Evolutionary conservation across 2,888 invertebrate species (phyloP).

Genomic region (Malthinus flaveolus): DNA sequence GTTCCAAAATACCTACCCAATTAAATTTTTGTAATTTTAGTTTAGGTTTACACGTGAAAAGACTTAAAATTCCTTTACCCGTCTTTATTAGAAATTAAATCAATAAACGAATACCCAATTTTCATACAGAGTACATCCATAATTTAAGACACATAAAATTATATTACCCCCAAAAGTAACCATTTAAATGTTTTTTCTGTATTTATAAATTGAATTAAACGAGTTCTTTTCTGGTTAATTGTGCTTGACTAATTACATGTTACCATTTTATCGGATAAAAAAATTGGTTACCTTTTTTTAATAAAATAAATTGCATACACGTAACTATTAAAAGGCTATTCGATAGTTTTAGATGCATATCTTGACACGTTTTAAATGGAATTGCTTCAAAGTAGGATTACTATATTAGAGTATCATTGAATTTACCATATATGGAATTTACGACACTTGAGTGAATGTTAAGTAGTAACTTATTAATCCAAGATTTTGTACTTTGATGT

Average conservation of each 20-base stretch:
- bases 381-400: background rate
- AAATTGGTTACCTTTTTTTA: background rate
- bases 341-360: constrained; percentile 4
- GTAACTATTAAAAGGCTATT: constrained; percentile 4
- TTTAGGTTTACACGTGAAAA: too few species aligned
- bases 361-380: constrained; percentile 5
- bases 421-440: constrained; percentile 5
- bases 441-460: background rate
- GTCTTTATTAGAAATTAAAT: too few species aligned
- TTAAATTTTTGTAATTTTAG: too few species aligned
- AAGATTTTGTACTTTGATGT: constrained; percentile 5
- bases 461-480: constrained; percentile 3
- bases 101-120: too few species aligned
- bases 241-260: constrained; percentile 2
- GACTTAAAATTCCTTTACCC: too few species aligned
- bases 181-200: too few species aligned
- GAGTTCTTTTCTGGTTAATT: background rate
- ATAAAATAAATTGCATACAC: background rate
- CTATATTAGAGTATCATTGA: constrained; percentile 3
- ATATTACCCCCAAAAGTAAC: too few species aligned
- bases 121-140: too few species aligned
- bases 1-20: too few species aligned
- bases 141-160: too few species aligned
- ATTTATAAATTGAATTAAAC: too few species aligned
- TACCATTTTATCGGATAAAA: constrained; percentile 2